Conservation (phyloP, 2,888 invertebrate genomes). For the Campoletis raptor region DNA sequence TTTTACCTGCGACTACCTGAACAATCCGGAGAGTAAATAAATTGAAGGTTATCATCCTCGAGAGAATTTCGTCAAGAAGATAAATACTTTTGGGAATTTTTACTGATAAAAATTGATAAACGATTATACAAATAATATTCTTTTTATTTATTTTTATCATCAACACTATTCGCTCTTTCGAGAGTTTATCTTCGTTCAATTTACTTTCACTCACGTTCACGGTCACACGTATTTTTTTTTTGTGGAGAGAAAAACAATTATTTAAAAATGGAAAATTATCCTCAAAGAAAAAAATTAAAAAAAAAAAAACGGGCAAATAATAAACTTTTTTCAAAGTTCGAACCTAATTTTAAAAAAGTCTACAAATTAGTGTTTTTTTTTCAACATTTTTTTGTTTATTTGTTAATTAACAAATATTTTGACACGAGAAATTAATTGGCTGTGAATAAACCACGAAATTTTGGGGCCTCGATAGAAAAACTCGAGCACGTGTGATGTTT, state of each 20-base stretch:
- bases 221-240: conserved; percentile 5
- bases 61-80: conserved; percentile 10
- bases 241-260: not conserved
- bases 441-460: not conserved
- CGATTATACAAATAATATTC: conserved; percentile 10
- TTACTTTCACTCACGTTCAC: conserved; percentile 12
- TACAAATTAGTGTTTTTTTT: no score
- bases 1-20: conserved; percentile 41
- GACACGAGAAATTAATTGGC: not conserved
- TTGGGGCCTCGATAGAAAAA: not conserved
- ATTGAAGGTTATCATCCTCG: conserved; percentile 51
- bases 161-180: conserved; percentile 6
- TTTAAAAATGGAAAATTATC: not conserved
- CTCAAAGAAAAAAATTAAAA: not conserved
- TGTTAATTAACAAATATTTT: not conserved
- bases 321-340: no score
- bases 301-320: no score
- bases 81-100: conserved; percentile 36
- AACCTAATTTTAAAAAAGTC: no score
- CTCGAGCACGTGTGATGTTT: not conserved
- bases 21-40: conserved; percentile 12
- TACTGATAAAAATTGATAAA: conserved; percentile 18
- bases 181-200: conserved; percentile 15
- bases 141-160: conserved; percentile 17
- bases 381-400: no score